Percentiles rank a stretch among this genome's conserved stretches.
phyloP scores from a whole-genome alignment of 2,888 invertebrate species.

The Lutraria lutraria region DNA sequence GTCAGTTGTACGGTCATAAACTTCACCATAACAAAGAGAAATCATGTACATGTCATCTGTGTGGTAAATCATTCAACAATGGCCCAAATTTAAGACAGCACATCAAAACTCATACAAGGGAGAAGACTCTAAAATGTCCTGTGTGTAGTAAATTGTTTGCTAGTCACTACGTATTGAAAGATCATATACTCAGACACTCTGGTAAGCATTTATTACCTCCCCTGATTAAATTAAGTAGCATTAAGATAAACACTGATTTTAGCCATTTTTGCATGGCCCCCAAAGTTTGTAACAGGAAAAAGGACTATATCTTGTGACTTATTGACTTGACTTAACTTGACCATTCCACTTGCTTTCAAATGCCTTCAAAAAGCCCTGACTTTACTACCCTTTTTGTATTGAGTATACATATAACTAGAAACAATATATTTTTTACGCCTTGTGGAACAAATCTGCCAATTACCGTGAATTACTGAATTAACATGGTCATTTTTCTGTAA shows the following conservation, averaged over 20 bases:
- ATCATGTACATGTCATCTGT: conserved; percentile 46
- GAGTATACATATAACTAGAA: too few relatives aligned
- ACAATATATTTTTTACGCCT: not conserved
- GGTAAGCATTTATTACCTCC: conserved; percentile 28
- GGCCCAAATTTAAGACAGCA: conserved; percentile 57
- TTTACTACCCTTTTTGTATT: too few relatives aligned
- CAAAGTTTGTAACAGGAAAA: too few relatives aligned
- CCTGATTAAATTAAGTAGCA: too few relatives aligned
- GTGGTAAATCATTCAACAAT: conserved; percentile 61
- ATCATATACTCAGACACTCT: conserved; percentile 61
- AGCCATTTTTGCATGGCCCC: too few relatives aligned
- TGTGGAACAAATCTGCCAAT: not conserved
- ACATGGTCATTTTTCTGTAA: not conserved
- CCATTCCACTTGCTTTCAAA: too few relatives aligned
- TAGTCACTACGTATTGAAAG: conserved; percentile 53
- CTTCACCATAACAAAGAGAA: conserved; percentile 46
- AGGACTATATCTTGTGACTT: too few relatives aligned
- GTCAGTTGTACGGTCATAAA: conserved; percentile 47
- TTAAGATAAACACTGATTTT: too few relatives aligned
- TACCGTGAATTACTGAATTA: not conserved
- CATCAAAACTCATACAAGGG: conserved; percentile 51
- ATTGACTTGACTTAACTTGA: too few relatives aligned
- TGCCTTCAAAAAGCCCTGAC: too few relatives aligned
- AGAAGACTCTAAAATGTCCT: conserved; percentile 51
- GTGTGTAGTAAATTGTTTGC: conserved; percentile 59